Evolutionary conservation across 2,888 invertebrate genomes (phyloP).

Genomic region (Nomada flava): DNA sequence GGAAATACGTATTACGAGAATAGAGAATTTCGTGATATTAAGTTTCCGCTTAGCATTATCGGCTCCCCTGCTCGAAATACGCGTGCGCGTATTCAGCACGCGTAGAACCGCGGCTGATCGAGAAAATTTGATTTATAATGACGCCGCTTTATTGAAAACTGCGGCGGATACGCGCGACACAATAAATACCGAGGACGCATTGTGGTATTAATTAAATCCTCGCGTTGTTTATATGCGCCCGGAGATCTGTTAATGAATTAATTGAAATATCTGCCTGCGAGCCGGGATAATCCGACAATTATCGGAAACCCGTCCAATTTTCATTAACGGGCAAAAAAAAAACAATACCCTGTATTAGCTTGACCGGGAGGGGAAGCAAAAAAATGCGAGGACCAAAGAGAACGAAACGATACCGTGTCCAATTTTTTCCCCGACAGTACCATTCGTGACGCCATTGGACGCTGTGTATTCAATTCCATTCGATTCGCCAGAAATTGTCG

Average conservation of each 20-base stretch:
- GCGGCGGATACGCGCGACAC: conserved; percentile 26
- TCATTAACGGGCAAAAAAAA: conserved; percentile 36
- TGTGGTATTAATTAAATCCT: conserved; percentile 55
- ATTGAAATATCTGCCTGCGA: conserved; percentile 50
- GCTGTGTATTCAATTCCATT: not conserved
- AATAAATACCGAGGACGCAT: conserved; percentile 52
- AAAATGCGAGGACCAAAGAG: conserved; percentile 8
- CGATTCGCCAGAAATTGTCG: conserved; percentile 2
- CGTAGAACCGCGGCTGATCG: not conserved
- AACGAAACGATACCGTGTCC: not conserved
- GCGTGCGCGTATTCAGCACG: no score
- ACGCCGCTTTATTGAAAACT: conserved; percentile 44
- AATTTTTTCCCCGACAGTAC: not conserved
- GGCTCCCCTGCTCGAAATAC: no score
- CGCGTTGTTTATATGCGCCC: conserved; percentile 51
- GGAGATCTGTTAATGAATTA: conserved; percentile 58
- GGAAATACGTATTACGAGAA: not conserved
- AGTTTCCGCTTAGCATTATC: conserved; percentile 20
- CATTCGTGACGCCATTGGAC: no score
- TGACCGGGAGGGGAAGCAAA: not conserved
- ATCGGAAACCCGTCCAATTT: conserved; percentile 51
- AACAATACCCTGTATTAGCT: not conserved
- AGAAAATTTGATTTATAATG: conserved; percentile 50
- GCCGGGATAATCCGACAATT: conserved; percentile 50
- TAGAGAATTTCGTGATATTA: conserved; percentile 3